A percentile compares a stretch with the other conserved stretches of the same genome.
Evolutionary conservation across 2,888 invertebrate genomes (phyloP).

Genomic region (Stictocephala bisonia): DNA sequence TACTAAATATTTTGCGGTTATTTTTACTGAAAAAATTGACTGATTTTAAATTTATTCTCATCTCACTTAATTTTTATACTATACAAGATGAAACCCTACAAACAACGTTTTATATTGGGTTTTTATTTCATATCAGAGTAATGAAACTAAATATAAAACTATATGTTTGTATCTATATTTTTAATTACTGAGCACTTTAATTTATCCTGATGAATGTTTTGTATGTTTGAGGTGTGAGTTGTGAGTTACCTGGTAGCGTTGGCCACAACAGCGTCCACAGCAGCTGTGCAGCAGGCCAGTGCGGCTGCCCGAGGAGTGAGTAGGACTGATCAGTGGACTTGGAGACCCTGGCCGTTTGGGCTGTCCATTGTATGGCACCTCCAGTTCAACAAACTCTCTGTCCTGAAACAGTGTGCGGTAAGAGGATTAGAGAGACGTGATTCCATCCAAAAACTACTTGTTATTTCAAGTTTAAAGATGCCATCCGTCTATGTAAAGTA

Average conservation of each 20-base stretch:
- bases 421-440: too few species aligned
- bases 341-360: slow-evolving; percentile 92
- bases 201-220: not conserved
- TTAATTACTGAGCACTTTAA: not conserved
- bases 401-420: slow-evolving; percentile 84
- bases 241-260: slow-evolving; percentile 88
- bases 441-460: too few species aligned
- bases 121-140: not conserved
- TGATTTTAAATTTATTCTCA: too few species aligned
- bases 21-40: too few species aligned
- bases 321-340: slow-evolving; percentile 87
- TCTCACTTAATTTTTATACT: too few species aligned
- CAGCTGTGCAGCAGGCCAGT: slow-evolving; percentile 81
- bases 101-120: not conserved
- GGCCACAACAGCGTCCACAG: slow-evolving; percentile 83
- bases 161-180: too few species aligned
- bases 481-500: too few species aligned
- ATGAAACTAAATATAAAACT: not conserved
- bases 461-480: too few species aligned
- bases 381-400: slow-evolving; percentile 96
- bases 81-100: not conserved
- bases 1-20: too few species aligned
- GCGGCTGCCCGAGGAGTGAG: slow-evolving; percentile 82
- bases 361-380: slow-evolving; percentile 93
- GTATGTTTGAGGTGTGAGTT: too few species aligned